Evolutionary conservation across 2,797 vertebrate species (phyloP).

Genomic region (Rhinoraja longicauda): DNA sequence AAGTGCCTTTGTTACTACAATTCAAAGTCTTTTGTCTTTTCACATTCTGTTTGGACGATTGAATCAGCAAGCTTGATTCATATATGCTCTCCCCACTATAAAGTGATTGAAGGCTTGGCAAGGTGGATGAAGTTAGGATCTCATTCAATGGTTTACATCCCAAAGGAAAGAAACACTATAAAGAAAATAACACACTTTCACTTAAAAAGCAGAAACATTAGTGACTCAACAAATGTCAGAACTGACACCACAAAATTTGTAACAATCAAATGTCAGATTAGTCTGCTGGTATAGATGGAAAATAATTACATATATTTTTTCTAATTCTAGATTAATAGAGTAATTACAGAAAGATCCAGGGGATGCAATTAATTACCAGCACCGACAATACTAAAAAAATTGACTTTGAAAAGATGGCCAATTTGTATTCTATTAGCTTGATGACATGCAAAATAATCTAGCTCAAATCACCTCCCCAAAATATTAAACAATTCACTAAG

Average conservation of each 20-base stretch:
- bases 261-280: background rate
- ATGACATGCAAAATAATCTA: background rate
- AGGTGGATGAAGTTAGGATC: slow-evolving; percentile 60
- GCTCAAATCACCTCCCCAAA: background rate
- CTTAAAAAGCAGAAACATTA: background rate
- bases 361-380: too few relatives aligned
- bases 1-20: slow-evolving; percentile 14
- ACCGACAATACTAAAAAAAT: too few relatives aligned
- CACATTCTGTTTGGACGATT: background rate
- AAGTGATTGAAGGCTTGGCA: background rate
- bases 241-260: background rate
- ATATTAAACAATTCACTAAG: too few relatives aligned
- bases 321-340: too few relatives aligned
- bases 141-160: slow-evolving; percentile 74
- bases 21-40: slow-evolving; percentile 29
- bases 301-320: too few relatives aligned
- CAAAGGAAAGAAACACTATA: slow-evolving; percentile 90
- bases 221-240: background rate
- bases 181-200: slow-evolving; percentile 28
- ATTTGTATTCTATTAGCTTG: background rate
- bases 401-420: background rate
- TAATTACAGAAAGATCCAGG: too few relatives aligned
- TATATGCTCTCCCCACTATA: slow-evolving; percentile 49
- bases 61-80: background rate
- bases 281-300: too few relatives aligned